Evolutionary conservation across 2,797 vertebrate genomes (phyloP), one percentile per base, ranked within the genome.

Genomic region (Accipiter minullus): DNA sequence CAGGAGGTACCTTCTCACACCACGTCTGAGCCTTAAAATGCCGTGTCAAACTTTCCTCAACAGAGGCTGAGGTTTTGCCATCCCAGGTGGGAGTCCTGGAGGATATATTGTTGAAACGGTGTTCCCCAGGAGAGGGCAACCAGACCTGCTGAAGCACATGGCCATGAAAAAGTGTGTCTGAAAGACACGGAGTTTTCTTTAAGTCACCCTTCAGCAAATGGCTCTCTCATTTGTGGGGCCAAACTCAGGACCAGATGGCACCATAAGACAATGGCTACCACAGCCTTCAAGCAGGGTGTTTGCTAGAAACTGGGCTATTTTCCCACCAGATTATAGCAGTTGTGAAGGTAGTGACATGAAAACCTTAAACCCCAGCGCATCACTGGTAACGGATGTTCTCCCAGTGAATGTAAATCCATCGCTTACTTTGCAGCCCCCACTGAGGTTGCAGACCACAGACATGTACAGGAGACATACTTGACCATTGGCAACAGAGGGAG

Each of bases 41-140:
- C 32, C 0, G 0, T 25, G 20, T 25, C 52, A 81, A 25, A 17
- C 44, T 67, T 67, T 74, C 50, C 44, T 42, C 0, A 0, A 40
- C 9, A 2, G 5, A 66, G 21, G 32, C 16, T 80, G 42, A 55
- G 55, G 38, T 90, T 59, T 79, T n/a, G 29, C 48, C 15, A 25
- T 34, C 31, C 26, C 62, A 16, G 7, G 4, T 5, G 8, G 38
- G 47, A 60, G 23, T 34, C 25, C 21, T 47, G 26, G 18, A 74
- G 13, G 74, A 23, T 6, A 8, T 29, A 17, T 14, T 47, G 8
- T 21, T 68, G 45, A 71, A 63, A 72, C 0, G 0, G 38, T 5
- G 5, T 4, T 75, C n/a, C 20, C 29, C 27, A 36, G 13, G 38
- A 64, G 9, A 59, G 9, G 11, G 20, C 14, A 88, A 53, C 20